These are phyloP conservation scores for Anneissia japonica DNA, from an alignment of 35 echinoderm and acorn worm genomes.

Conservation along the genomic window DNA sequence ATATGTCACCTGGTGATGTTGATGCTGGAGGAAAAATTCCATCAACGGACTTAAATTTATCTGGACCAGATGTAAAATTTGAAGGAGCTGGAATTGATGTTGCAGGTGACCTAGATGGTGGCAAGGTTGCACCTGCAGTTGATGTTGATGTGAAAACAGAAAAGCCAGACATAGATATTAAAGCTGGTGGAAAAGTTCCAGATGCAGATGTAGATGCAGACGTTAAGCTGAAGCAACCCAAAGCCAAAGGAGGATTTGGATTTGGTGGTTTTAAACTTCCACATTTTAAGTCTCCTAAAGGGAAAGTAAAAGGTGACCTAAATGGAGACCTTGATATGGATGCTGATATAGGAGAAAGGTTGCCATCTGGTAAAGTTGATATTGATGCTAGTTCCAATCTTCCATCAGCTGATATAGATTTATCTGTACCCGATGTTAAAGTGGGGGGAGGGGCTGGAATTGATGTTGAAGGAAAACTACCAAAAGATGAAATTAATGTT, in stretches of 20 bases:
- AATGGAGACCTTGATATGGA: too few relatives aligned
- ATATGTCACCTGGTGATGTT: background rate
- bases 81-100: background rate
- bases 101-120: slow-evolving; percentile 10
- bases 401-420: slow-evolving; percentile 6
- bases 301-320: too few relatives aligned
- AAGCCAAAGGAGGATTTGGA: slow-evolving; percentile 23
- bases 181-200: slow-evolving; percentile 19
- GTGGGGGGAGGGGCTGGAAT: background rate
- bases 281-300: too few relatives aligned
- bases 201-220: slow-evolving; percentile 45
- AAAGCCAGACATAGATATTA: slow-evolving; percentile 23
- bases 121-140: background rate
- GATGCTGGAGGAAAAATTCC: background rate
- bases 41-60: background rate
- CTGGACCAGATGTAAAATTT: slow-evolving; percentile 1
- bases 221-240: slow-evolving; percentile 38
- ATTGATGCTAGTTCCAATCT: background rate
- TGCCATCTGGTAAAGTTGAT: background rate
- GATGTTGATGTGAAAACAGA: slow-evolving; percentile 27
- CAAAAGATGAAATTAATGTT: slow-evolving; percentile 2
- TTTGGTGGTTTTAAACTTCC: background rate
- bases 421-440: background rate
- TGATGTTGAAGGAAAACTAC: slow-evolving; percentile 27
- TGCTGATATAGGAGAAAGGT: too few relatives aligned